Percentiles rank a stretch among this genome's conserved stretches.
These are phyloP conservation scores for Lochmaea crataegi DNA, from an alignment of 2,888 invertebrate species.

Conservation along the genomic window DNA sequence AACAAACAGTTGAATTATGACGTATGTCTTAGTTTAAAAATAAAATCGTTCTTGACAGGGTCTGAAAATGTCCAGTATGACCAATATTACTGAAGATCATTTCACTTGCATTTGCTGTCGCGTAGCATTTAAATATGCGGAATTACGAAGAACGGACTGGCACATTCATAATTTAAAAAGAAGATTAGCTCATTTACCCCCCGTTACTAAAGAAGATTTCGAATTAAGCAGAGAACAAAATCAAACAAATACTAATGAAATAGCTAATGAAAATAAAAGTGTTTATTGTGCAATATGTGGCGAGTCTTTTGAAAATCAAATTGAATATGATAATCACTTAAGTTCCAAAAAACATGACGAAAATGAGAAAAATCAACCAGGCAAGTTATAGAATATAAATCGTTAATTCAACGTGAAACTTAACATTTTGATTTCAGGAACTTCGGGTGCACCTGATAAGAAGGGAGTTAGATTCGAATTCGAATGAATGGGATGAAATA, in stretches of 20 bases:
- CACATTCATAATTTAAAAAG: slow-evolving; percentile 94
- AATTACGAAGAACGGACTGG: slow-evolving; percentile 94
- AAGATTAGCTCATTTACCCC: slow-evolving; percentile 87
- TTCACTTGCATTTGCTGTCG: slow-evolving; percentile 95
- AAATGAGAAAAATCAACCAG: slow-evolving; percentile 53
- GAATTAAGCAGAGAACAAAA: slow-evolving; percentile 79
- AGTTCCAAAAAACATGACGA: slow-evolving; percentile 92
- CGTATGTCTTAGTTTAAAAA: too few species aligned
- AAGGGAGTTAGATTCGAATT: slow-evolving; percentile 77
- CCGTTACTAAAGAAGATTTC: slow-evolving; percentile 89
- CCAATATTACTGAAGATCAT: slow-evolving; percentile 27
- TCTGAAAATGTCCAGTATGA: neutral
- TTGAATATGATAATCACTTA: slow-evolving; percentile 89
- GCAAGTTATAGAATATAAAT: neutral
- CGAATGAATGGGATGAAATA: slow-evolving; percentile 84
- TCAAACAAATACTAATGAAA: slow-evolving; percentile 70
- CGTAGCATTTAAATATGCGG: slow-evolving; percentile 85
- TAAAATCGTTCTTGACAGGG: neutral
- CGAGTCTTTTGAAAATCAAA: slow-evolving; percentile 85
- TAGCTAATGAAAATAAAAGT: slow-evolving; percentile 65
- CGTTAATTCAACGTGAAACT: too few species aligned
- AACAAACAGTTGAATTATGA: too few species aligned
- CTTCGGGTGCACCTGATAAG: slow-evolving; percentile 21
- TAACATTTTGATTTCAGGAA: neutral
- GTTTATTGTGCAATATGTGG: slow-evolving; percentile 81